These are phyloP conservation scores for Bruchidius siliquastri DNA, from an alignment of 2,888 invertebrate species.

Conservation along the genomic window DNA sequence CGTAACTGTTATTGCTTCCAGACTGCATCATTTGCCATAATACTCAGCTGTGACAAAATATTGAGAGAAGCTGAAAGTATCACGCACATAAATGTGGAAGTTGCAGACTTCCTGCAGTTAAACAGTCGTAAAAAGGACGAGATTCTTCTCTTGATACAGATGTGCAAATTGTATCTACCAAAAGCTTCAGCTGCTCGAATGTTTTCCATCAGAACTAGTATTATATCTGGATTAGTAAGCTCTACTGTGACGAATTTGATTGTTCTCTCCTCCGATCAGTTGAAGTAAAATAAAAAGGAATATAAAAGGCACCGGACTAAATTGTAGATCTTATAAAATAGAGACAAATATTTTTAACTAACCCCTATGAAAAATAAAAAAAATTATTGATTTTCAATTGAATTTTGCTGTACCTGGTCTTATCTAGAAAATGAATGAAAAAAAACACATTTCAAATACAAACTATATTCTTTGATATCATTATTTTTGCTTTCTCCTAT, in stretches of 20 bases:
- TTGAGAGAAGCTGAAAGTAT: neutral
- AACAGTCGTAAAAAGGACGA: neutral
- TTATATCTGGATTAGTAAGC: neutral
- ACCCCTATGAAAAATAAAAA: too few species aligned
- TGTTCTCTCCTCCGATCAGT: neutral
- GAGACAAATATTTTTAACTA: too few species aligned
- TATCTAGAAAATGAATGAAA: too few species aligned
- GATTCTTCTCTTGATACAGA: neutral
- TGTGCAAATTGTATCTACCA: neutral
- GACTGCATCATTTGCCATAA: neutral
- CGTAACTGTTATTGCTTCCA: neutral
- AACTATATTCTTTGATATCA: too few species aligned
- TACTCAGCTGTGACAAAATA: neutral
- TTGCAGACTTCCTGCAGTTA: neutral
- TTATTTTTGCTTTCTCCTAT: too few species aligned
- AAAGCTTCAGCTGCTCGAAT: constrained; percentile 1
- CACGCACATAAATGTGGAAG: neutral
- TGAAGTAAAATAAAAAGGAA: too few species aligned
- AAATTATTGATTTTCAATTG: too few species aligned
- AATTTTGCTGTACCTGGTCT: too few species aligned
- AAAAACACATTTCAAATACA: too few species aligned
- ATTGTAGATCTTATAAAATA: too few species aligned
- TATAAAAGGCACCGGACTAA: too few species aligned
- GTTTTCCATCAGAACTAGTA: constrained; percentile 1
- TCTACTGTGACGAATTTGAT: neutral